These are phyloP conservation scores for Acanthaster planci DNA, from an alignment of 35 echinoderm and acorn worm species.

Conservation along the genomic window DNA sequence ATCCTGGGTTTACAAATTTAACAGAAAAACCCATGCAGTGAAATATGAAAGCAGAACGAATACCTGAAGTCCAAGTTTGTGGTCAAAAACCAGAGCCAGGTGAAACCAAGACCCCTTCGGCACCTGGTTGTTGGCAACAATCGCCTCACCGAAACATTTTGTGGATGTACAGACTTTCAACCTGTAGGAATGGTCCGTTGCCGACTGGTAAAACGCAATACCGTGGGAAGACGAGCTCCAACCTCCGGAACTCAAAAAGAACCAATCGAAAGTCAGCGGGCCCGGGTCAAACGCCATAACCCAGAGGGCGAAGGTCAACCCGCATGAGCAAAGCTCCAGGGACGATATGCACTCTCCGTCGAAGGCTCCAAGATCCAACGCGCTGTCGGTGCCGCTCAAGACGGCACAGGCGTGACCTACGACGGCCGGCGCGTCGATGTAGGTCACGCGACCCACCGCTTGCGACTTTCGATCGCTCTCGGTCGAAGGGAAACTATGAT, in stretches of 20 bases:
- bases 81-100: background rate
- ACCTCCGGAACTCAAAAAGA: constrained; percentile 8
- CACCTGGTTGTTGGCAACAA: background rate
- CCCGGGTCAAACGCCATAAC: background rate
- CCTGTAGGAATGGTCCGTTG: background rate
- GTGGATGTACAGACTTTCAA: background rate
- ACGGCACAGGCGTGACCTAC: background rate
- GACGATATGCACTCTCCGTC: background rate
- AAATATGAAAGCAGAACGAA: background rate
- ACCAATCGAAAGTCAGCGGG: background rate
- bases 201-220: background rate
- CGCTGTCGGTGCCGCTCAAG: background rate
- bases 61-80: background rate
- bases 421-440: background rate
- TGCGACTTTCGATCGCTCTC: background rate
- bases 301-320: constrained; percentile 10
- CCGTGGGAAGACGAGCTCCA: background rate
- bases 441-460: background rate
- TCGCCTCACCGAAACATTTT: background rate
- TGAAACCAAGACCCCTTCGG: background rate
- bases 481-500: background rate
- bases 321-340: constrained; percentile 1
- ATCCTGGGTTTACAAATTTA: no score
- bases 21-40: no score
- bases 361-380: background rate